phyloP scores from a whole-genome alignment of 2,113 vertebrate genomes.

The Scolopax mira region DNA sequence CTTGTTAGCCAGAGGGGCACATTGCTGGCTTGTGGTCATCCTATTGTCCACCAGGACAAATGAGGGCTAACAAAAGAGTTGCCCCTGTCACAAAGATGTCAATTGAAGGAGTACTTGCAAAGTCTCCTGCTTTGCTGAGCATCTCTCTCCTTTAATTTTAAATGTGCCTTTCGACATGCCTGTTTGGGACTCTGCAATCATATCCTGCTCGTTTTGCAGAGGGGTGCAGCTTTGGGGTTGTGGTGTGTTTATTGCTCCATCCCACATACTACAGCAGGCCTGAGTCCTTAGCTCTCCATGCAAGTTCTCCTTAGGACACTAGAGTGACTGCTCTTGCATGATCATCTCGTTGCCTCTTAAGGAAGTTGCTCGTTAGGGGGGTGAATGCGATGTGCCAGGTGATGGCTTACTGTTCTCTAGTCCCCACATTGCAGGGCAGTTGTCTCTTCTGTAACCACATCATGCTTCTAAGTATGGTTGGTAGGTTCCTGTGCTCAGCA shows the following conservation, averaged over 20 bases:
- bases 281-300: not conserved
- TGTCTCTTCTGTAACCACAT: not conserved
- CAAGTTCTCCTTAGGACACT: not conserved
- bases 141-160: not conserved
- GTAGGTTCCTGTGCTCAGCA: not conserved
- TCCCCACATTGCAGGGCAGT: fast-evolving
- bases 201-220: not conserved
- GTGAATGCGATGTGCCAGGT: not conserved
- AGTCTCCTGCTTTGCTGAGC: not conserved
- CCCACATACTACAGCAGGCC: too few species aligned
- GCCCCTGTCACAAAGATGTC: not conserved
- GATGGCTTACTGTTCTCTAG: not conserved
- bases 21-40: too few species aligned
- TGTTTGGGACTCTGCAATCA: not conserved
- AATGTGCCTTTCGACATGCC: fast-evolving
- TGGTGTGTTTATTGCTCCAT: not conserved
- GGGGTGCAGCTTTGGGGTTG: fast-evolving
- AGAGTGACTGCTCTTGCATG: not conserved
- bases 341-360: not conserved
- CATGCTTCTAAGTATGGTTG: not conserved
- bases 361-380: not conserved
- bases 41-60: not conserved
- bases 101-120: not conserved
- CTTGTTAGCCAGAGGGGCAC: too few species aligned
- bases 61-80: not conserved